These are phyloP conservation scores for Tachysurus fulvidraco DNA, from an alignment of 2,113 vertebrate species.

Conservation along the genomic window DNA sequence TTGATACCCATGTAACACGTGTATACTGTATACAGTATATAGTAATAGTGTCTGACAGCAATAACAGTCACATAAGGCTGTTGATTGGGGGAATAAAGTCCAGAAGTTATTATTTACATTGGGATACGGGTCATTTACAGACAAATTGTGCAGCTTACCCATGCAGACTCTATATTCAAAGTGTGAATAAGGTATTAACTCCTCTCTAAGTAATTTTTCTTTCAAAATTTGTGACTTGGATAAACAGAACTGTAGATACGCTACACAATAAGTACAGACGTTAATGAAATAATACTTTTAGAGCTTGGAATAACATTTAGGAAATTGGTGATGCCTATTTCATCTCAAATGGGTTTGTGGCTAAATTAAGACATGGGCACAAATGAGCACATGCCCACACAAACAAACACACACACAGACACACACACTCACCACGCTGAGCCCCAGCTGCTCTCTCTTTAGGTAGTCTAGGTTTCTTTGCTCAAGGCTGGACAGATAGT, in stretches of 20 bases:
- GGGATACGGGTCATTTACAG: too few species aligned
- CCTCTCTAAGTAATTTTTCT: background rate
- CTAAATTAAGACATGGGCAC: slow-evolving; percentile 20
- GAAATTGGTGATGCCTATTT: background rate
- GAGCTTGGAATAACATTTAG: background rate
- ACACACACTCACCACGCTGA: slow-evolving; percentile 80
- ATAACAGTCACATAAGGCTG: background rate
- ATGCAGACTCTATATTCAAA: background rate
- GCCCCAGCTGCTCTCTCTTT: slow-evolving; percentile 86
- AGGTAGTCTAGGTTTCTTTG: slow-evolving; percentile 89
- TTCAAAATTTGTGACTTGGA: background rate
- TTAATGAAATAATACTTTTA: background rate
- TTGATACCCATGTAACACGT: background rate
- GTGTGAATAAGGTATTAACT: background rate
- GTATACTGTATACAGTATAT: background rate
- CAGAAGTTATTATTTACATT: background rate
- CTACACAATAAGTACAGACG: background rate
- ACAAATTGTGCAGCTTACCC: background rate
- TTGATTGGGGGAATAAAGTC: background rate
- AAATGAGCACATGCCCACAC: slow-evolving; percentile 21
- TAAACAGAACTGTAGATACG: background rate
- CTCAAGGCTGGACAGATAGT: slow-evolving; percentile 90
- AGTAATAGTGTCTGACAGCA: background rate
- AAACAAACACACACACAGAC: background rate
- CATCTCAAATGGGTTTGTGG: background rate